phyloP scores from a whole-genome alignment of 2,113 vertebrate genomes.

The Plecturocebus donacophilus region DNA sequence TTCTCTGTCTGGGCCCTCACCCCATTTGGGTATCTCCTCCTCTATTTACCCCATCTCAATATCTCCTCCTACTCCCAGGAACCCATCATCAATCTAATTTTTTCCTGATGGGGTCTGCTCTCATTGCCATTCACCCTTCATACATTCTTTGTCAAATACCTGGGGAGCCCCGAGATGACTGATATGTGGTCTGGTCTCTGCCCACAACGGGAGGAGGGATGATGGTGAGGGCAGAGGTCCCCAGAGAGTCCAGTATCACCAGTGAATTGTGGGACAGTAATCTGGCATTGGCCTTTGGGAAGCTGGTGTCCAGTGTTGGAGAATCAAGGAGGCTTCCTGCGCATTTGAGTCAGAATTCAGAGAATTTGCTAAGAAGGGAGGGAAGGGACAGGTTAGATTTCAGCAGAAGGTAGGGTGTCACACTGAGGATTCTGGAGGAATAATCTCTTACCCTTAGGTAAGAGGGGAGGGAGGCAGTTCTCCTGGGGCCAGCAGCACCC shows the following conservation, averaged over 20 bases:
- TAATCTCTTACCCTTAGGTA: neutral
- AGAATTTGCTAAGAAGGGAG: conserved; percentile 5
- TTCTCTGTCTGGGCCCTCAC: neutral
- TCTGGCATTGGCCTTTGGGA: neutral
- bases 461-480: neutral
- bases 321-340: neutral
- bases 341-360: neutral
- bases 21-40: neutral
- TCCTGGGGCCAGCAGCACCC: neutral
- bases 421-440: neutral
- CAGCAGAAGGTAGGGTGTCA: neutral
- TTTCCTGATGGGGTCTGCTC: neutral
- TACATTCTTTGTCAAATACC: conserved; percentile 17
- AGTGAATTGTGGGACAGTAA: neutral
- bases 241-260: neutral
- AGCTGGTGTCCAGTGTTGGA: neutral
- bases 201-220: accelerated
- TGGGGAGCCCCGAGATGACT: conserved; percentile 63
- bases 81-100: neutral
- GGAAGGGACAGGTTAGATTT: neutral
- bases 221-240: neutral
- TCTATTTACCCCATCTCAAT: neutral
- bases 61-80: neutral
- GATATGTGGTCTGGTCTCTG: conserved; percentile 75
- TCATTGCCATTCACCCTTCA: neutral